Base-by-base conservation (phyloP, 2,888 invertebrate species). In the Hololepta plana region DNA sequence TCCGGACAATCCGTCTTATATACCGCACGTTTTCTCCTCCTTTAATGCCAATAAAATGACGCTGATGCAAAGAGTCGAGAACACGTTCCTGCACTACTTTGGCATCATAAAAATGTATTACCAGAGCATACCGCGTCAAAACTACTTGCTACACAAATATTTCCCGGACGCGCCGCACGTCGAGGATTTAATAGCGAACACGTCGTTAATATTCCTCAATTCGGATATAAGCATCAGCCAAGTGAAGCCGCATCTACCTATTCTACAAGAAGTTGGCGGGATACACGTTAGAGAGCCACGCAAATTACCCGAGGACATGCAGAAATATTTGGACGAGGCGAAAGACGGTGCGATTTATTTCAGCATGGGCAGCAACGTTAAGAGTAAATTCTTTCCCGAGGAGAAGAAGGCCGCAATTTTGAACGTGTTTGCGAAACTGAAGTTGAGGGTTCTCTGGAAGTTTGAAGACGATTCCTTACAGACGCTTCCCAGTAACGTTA, bases 281-380 rank as follows among this genome's bases (percentile, higher is more conserved):
- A 30, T 57, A 16, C 64, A 64, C n/a, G 20, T 30, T n/a, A 10
- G 24, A 24, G 21, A 25, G 7, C 22, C 28, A 12, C 24, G 28
- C 17, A 15, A 23, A 9, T 15, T 36, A 9, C 32, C 35, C 2
- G 20, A 19, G 60, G 59, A 63, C 40, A 41, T 64, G 1, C 49
- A 61, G 44, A 45, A 47, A 14, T 43, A 57, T 23, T 38, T 64
- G 26, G 61, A 65, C 33, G 44, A 49, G 4, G 51, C 62, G 2
- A 48, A 44, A 16, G 30, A 61, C 25, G 65, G 64, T 2, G 60
- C 57, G 0, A 47, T 65, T 2, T 61, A 62, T 31, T 55, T 65
- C 32, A 63, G 62, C 35, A 60, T 72, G 42, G 72, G 71, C 3
- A 64, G 70, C 1, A 62, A 64, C 33, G 51, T 68, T 1, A 54